Base-by-base conservation (phyloP, 1,140 invertebrate genomes). In the Drosophila triauraria region DNA sequence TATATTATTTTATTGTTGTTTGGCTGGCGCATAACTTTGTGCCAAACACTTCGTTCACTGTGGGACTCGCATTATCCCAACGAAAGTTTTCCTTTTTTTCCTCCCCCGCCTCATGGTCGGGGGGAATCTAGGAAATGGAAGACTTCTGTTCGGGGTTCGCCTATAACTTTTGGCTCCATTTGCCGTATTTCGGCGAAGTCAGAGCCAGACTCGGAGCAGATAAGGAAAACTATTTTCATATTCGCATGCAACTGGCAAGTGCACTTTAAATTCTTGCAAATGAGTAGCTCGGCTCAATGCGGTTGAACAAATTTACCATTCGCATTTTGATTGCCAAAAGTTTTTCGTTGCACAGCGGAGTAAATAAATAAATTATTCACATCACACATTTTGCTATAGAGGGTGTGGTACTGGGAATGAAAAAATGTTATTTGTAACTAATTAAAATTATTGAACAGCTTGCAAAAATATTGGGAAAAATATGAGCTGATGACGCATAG, bases 241-340 rank as follows among this genome's bases (percentile, higher is more conserved):
- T 74, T 67, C 83, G 30, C 65, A 80, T 83, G 80, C 80, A 88
- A 75, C 80, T 90, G 65, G 63, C 77, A 91, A 91, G 90, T 91
- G 90, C 83, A 91, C 85, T 91, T 91, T 91, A 91, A 91, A 91
- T 91, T 91, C 90, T 91, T 90, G 82, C 90, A 91, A 91, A 91
- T 91, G 90, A 90, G 79, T 84, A 53, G 65, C 75, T 64, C 75
- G 57, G 42, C 64, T 83, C 58, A 75, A 61, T 81, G 64, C 78
- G 43, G 40, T 56, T 30, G 35, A 40, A 65, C 44, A 64, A 47
- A n/a, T 54, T 53, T 48, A 23, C 17, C 48, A 15, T 47, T 58
- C 50, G 13, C 15, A 9, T n/a, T 75, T 75, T 64, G 51, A 75
- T 56, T 43, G 74, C 63, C 72, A 67, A 60, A 77, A 72, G 13